Conservation (phyloP, 2,888 invertebrate species). For the Eristalis intricaria region DNA sequence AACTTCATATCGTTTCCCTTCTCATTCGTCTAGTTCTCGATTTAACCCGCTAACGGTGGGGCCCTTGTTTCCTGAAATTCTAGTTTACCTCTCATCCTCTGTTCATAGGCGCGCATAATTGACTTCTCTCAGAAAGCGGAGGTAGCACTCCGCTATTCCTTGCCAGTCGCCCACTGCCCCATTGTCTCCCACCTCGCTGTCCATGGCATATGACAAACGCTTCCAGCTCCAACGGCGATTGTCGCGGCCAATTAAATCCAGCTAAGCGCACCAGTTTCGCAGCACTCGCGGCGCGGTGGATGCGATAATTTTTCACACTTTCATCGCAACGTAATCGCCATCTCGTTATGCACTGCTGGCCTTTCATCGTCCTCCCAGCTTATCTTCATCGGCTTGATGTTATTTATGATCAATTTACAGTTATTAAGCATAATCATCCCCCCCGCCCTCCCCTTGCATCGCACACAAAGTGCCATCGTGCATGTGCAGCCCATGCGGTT, state of each 20-base stretch:
- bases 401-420: slow-evolving; percentile 58
- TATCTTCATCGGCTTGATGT: slow-evolving; percentile 40
- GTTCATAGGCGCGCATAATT: too few relatives aligned
- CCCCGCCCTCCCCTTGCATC: background rate
- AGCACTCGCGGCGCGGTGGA: slow-evolving; percentile 11
- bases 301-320: slow-evolving; percentile 32
- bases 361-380: slow-evolving; percentile 39
- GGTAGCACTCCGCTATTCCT: too few relatives aligned
- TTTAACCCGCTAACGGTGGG: too few relatives aligned
- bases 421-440: slow-evolving; percentile 30
- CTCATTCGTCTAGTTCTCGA: too few relatives aligned
- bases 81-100: too few relatives aligned
- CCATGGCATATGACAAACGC: background rate
- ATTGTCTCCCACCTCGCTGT: background rate
- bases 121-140: too few relatives aligned
- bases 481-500: slow-evolving; percentile 53
- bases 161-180: background rate
- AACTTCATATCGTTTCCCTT: too few relatives aligned
- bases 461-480: background rate
- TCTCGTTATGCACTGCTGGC: slow-evolving; percentile 13
- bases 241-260: slow-evolving; percentile 16
- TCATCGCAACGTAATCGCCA: slow-evolving; percentile 21
- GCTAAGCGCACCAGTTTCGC: slow-evolving; percentile 26
- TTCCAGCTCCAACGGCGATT: slow-evolving; percentile 10
- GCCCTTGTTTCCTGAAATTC: too few relatives aligned